Conservation (phyloP, 2,888 invertebrate genomes). For the Caradrina kadenii region DNA sequence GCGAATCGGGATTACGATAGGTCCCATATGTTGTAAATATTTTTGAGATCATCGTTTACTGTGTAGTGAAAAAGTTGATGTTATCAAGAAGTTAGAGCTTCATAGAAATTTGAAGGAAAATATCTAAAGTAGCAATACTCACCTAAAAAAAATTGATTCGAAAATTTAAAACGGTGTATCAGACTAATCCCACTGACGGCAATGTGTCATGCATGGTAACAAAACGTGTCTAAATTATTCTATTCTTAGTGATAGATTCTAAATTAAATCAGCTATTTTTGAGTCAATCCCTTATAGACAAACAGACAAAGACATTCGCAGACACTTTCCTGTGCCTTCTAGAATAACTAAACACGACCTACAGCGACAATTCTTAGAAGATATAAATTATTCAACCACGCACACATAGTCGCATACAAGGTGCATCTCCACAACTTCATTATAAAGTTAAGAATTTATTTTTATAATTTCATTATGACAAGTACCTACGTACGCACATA, state of each 20-base stretch:
- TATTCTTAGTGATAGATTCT: slow-evolving; percentile 9
- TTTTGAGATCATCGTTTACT: slow-evolving; percentile 62
- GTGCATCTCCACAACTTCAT: slow-evolving; percentile 41
- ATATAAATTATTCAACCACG: slow-evolving; percentile 55
- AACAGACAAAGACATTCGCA: slow-evolving; percentile 43
- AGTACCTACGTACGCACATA: slow-evolving; percentile 39
- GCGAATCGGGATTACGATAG: slow-evolving; percentile 66
- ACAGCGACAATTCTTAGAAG: slow-evolving; percentile 52
- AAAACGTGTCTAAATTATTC: slow-evolving; percentile 27
- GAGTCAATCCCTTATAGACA: slow-evolving; percentile 14
- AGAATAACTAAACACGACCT: slow-evolving; percentile 54
- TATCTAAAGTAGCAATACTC: neutral
- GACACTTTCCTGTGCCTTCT: slow-evolving; percentile 40
- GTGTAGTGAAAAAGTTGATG: slow-evolving; percentile 36
- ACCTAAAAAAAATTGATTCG: neutral
- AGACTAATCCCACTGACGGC: slow-evolving; percentile 22
- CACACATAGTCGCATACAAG: slow-evolving; percentile 37
- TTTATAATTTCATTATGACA: slow-evolving; percentile 52
- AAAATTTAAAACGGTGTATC: neutral
- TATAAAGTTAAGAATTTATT: slow-evolving; percentile 26
- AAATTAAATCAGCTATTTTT: slow-evolving; percentile 36
- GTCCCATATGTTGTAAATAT: slow-evolving; percentile 65
- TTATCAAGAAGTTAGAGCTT: slow-evolving; percentile 31
- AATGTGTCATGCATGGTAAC: slow-evolving; percentile 16
- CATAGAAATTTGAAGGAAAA: slow-evolving; percentile 4